Base-by-base conservation (phyloP, 2,888 invertebrate genomes). In the Eupithecia pulchellata region DNA sequence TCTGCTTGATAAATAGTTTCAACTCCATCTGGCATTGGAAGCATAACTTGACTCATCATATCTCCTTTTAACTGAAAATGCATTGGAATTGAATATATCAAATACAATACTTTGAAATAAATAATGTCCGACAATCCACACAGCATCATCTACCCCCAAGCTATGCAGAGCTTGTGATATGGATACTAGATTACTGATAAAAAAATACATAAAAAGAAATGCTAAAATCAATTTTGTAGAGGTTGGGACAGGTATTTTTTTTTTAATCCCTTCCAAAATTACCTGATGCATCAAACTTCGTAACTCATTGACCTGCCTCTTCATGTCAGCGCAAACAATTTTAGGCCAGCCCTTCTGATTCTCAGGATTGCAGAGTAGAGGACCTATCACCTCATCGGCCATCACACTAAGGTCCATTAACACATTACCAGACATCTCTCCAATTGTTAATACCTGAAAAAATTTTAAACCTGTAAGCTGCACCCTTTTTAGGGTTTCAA, bases 11-110 rank as follows among this genome's bases (percentile, higher is more conserved):
- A 96, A 32, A 97, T 95, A 68, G 94, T 94, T 76, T 97, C 96
- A 2, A 96, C 95, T 4, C 97, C 97, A 78, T 96, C 95, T 0
- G 98, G 98, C 95, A 99, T 96, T 0, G 98, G 98, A 34, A 99
- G 92, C 79, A 98, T 95, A 0, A 98, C 98, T 88, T 98, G 97
- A 79, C 98, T 98, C 62, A 96, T 95, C 89, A 98, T 96, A 85
- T 98, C 97, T 0, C 98, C 98, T 86, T 95, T 96, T 66, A 98
- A 89, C 95, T 95, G 77, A 30, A 64, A 58, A 2, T 17, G 13
- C 34, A 39, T 2, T 39, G 17, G 39, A 39, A 39, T 14, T 17
- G 17, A 14, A 4, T 4, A 39, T 4, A 17, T 34, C n/a, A n/a
- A n/a, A n/a, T n/a, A n/a, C n/a, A n/a, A n/a, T n/a, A n/a, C n/a